phyloP scores from a whole-genome alignment of 2,113 vertebrate genomes.

The Axis porcinus region DNA sequence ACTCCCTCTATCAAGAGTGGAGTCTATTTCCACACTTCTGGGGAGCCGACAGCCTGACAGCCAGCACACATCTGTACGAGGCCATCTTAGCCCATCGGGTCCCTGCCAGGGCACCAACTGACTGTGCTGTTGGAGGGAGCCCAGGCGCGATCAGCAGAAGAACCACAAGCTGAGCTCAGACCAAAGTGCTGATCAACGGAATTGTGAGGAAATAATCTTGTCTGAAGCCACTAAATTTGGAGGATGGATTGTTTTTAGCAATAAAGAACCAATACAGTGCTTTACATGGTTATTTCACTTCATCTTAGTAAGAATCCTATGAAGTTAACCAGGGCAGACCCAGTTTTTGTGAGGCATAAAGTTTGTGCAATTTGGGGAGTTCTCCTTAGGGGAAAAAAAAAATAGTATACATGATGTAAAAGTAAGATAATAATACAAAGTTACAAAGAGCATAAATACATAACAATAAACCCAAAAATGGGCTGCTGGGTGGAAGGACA shows the following conservation, averaged over 20 bases:
- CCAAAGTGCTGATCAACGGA: not conserved
- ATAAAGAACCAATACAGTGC: not conserved
- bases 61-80: not conserved
- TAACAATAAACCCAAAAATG: not conserved
- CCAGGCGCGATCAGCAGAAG: not conserved
- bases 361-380: not conserved
- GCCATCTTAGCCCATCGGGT: not conserved
- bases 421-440: not conserved
- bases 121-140: not conserved
- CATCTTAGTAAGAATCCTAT: not conserved
- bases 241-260: not conserved
- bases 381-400: constrained; percentile 25
- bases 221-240: not conserved
- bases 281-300: not conserved
- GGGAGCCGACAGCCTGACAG: not conserved
- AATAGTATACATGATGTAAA: not conserved
- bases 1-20: not conserved
- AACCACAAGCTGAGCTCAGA: not conserved
- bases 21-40: not conserved
- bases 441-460: not conserved
- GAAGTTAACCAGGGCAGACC: not conserved
- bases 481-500: not conserved
- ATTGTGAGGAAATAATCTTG: not conserved
- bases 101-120: not conserved
- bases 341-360: not conserved